Base-by-base conservation (phyloP, 1,140 invertebrate genomes). In the Danaus melanippus region DNA sequence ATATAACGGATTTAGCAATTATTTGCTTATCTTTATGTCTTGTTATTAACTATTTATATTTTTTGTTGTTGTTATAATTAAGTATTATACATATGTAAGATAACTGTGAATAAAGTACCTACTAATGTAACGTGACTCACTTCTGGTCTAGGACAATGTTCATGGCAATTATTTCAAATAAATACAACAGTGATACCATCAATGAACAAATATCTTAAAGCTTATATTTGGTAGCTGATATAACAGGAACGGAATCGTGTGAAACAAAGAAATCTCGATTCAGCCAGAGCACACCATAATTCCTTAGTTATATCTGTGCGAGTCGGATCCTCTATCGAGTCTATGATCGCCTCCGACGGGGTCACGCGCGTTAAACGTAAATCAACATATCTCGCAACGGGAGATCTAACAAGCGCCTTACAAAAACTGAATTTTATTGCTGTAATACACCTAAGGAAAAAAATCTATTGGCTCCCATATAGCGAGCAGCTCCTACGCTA, bases 291-390 rank as follows among this genome's bases (percentile, higher is more conserved):
- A 67, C 69, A 71, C 74, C 69, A 84, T 84, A 86, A 82, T 84
- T 82, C 70, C 67, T 67, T 67, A 81, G 80, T 84, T 86, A 74
- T 71, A 83, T 83, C 74, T 71, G 76, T 74, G 77, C 80, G 79
- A 86, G 79, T 44, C 71, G 78, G 76, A 85, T 83, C 78, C 76
- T 83, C 82, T 85, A 85, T 85, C 82, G 77, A 79, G 54, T 72
- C 78, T 83, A 84, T 84, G 82, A 85, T 85, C 82, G 76, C 68
- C 68, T 78, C 65, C 72, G 75, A 73, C 67, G 76, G 78, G 82
- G 82, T 85, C 82, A 84, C 80, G 82, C 77, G 77, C 79, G 79
- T 76, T 85, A 80, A 85, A 82, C 82, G 82, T 85, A 85, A 85
- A 85, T 85, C 82, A 85, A 85, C 79, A 81, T 85, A 85, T 83